A percentile compares a stretch with the other conserved stretches of the same genome.
These are phyloP conservation scores for Cerastis leucographa DNA, from an alignment of 2,888 invertebrate genomes.

Conservation along the genomic window DNA sequence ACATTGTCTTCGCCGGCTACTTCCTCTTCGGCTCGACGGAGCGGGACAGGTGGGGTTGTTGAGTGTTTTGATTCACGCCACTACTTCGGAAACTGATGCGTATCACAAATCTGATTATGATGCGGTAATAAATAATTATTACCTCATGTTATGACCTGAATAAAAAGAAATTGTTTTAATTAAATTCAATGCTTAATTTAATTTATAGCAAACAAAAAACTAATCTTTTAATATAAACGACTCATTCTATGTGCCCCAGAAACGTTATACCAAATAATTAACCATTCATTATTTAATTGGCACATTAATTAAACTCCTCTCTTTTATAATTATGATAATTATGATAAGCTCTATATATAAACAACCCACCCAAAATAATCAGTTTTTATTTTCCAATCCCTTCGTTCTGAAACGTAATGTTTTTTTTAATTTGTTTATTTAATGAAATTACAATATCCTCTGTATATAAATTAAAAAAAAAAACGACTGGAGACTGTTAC, in stretches of 20 bases:
- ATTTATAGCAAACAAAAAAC: too few relatives aligned
- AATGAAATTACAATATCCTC: too few relatives aligned
- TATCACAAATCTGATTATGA: constrained; percentile 8
- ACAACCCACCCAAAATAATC: background rate
- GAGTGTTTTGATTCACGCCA: constrained; percentile 37
- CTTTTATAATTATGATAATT: too few relatives aligned
- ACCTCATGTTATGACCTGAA: too few relatives aligned
- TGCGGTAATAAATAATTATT: background rate
- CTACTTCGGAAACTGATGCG: constrained; percentile 34
- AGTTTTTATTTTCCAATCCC: background rate
- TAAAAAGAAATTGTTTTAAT: too few relatives aligned
- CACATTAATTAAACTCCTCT: background rate
- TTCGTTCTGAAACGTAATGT: background rate
- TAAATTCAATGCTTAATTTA: too few relatives aligned
- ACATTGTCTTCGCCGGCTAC: background rate
- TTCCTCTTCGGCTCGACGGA: constrained; percentile 23
- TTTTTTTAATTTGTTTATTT: too few relatives aligned
- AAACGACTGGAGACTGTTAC: too few relatives aligned
- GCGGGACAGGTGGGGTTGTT: constrained; percentile 45
- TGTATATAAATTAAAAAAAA: too few relatives aligned
- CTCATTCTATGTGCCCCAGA: background rate
- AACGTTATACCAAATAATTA: background rate
- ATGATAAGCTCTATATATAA: background rate
- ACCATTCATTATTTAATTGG: background rate
- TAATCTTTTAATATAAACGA: too few relatives aligned